A percentile compares a stretch with the other conserved stretches of the same genome.
Conservation (phyloP, 2,888 invertebrate genomes). For the Conistra vaccinii region DNA sequence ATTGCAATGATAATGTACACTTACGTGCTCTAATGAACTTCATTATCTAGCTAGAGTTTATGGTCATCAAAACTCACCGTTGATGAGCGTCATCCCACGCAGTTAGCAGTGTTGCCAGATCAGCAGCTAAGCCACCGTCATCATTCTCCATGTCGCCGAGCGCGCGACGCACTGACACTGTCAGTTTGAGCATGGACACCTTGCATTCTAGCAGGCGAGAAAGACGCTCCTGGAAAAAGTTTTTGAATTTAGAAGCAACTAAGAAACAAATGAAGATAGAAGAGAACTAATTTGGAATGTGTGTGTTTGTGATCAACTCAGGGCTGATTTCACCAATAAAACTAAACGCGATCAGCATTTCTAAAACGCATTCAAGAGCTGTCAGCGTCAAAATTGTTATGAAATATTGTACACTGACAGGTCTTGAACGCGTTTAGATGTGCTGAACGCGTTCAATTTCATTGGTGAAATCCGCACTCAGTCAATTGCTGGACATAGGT, state of each 20-base stretch:
- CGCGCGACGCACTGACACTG: slow-evolving; percentile 90
- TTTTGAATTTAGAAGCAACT: neutral
- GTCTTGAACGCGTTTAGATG: no score
- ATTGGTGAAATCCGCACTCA: no score
- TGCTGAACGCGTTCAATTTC: no score
- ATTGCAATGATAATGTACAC: neutral
- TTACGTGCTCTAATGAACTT: no score
- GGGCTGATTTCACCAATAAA: no score
- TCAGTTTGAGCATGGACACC: slow-evolving; percentile 90
- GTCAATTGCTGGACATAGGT: neutral
- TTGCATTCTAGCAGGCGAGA: slow-evolving; percentile 90
- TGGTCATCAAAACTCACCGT: slow-evolving; percentile 84
- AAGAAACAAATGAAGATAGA: slow-evolving; percentile 11
- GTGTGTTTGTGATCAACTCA: neutral
- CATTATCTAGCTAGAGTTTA: no score
- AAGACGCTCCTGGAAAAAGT: slow-evolving; percentile 85
- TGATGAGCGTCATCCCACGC: slow-evolving; percentile 93
- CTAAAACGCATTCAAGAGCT: no score
- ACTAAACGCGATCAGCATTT: no score
- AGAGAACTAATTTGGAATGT: neutral
- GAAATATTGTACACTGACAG: no score
- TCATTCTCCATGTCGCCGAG: slow-evolving; percentile 87
- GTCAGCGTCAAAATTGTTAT: no score
- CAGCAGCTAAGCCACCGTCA: slow-evolving; percentile 91
- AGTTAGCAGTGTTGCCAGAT: slow-evolving; percentile 92